A percentile compares a stretch with the other conserved stretches of the same genome.
These are phyloP conservation scores for Pachymerium ferrugineum DNA, from an alignment of 2,888 invertebrate species.

Conservation along the genomic window DNA sequence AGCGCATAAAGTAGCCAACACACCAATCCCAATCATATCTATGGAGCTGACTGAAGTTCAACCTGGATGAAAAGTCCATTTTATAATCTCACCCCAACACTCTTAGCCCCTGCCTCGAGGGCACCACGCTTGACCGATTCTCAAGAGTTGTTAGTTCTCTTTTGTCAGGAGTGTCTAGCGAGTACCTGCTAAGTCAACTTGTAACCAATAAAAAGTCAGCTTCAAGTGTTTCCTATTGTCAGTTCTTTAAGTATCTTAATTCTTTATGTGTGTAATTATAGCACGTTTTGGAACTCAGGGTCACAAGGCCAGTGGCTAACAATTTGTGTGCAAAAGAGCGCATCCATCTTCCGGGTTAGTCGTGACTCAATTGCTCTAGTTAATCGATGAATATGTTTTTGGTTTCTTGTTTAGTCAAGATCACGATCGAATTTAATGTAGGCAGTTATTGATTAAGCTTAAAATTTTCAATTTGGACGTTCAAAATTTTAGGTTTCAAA, in stretches of 20 bases:
- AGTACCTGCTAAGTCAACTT: no score
- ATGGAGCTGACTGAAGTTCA: not conserved
- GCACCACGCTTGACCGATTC: not conserved
- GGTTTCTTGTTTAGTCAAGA: no score
- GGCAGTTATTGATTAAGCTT: no score
- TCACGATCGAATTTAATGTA: no score
- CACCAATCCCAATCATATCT: not conserved
- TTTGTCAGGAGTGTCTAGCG: not conserved
- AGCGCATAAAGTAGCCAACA: not conserved
- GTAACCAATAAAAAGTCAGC: not conserved
- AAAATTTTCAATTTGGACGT: no score
- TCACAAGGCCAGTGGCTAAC: not conserved
- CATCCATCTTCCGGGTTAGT: conserved; percentile 16
- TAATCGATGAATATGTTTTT: no score
- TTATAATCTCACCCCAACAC: not conserved
- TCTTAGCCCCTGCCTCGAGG: not conserved
- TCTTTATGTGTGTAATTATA: no score
- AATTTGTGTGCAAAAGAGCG: conserved; percentile 13
- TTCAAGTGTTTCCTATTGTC: conserved; percentile 3
- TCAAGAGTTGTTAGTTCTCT: not conserved
- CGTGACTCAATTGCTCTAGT: conserved; percentile 18
- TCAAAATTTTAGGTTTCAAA: no score
- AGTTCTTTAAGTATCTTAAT: not conserved
- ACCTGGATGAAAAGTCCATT: not conserved
- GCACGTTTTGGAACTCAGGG: not conserved